Percentiles rank a stretch among this genome's conserved stretches.
Conservation (phyloP, 2,888 invertebrate species). For the Nemurella pictetii region DNA sequence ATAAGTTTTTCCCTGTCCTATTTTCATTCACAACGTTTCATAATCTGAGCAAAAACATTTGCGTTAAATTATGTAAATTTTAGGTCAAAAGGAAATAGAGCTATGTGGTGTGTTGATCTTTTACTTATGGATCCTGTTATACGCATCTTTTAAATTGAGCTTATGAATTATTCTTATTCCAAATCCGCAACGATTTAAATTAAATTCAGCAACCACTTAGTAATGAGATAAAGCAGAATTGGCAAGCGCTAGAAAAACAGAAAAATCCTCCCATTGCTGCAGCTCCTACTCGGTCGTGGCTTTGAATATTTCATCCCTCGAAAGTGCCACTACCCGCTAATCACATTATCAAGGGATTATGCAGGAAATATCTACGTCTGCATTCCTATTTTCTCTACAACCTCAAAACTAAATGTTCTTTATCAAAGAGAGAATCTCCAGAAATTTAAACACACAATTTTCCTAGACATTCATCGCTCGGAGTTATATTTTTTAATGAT, state of each 20-base stretch:
- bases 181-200: conserved; percentile 13
- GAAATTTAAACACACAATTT: conserved; percentile 34
- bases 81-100: background rate
- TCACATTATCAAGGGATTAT: conserved; percentile 36
- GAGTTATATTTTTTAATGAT: background rate
- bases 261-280: background rate
- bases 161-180: conserved; percentile 6
- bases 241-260: conserved; percentile 25
- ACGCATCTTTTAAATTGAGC: conserved; percentile 13
- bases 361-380: conserved; percentile 29
- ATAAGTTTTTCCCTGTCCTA: background rate
- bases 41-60: background rate
- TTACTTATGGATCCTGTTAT: background rate
- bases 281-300: background rate
- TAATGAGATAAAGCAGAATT: conserved; percentile 22
- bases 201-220: conserved; percentile 27
- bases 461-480: background rate
- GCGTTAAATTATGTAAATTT: background rate
- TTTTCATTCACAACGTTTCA: background rate
- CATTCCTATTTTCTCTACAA: conserved; percentile 33
- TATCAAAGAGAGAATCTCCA: conserved; percentile 27
- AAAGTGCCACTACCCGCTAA: conserved; percentile 31
- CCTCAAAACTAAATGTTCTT: conserved; percentile 21
- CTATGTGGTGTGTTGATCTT: background rate
- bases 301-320: conserved; percentile 29